A percentile compares a stretch with the other conserved stretches of the same genome.
These are phyloP conservation scores for Trichopria drosophilae DNA, from an alignment of 2,888 invertebrate genomes.

Conservation along the genomic window DNA sequence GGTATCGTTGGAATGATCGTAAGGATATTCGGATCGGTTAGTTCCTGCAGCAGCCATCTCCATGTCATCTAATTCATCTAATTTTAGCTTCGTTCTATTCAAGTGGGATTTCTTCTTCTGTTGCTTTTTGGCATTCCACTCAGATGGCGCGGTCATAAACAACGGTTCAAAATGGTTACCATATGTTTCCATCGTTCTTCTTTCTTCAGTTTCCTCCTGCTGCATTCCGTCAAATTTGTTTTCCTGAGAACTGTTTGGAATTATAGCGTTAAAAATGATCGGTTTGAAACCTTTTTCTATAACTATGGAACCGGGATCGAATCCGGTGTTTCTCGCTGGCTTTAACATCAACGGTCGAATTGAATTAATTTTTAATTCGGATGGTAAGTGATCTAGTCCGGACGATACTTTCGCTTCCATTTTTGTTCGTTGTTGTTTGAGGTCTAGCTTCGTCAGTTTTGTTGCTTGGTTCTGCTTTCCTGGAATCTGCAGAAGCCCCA, in stretches of 20 bases:
- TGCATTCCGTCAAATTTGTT: constrained; percentile 5
- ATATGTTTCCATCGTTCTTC: constrained; percentile 42
- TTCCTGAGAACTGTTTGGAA: constrained; percentile 39
- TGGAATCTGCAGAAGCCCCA: constrained; percentile 33
- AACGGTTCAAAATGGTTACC: constrained; percentile 71
- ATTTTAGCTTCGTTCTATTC: constrained; percentile 20
- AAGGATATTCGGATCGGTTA: constrained; percentile 61
- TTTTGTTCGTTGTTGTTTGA: constrained; percentile 35
- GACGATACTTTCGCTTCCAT: constrained; percentile 28
- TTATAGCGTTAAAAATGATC: constrained; percentile 60
- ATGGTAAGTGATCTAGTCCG: constrained; percentile 5
- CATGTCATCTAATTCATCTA: constrained; percentile 62
- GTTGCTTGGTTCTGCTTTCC: constrained; percentile 26
- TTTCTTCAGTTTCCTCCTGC: not conserved
- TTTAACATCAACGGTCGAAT: constrained; percentile 31
- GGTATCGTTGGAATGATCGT: constrained; percentile 60
- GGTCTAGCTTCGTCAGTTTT: constrained; percentile 42
- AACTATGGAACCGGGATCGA: constrained; percentile 78
- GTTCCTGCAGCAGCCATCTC: constrained; percentile 69
- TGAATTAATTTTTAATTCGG: not conserved
- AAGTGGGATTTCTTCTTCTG: constrained; percentile 35
- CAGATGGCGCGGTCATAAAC: constrained; percentile 78
- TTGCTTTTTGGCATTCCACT: constrained; percentile 58
- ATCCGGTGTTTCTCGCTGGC: constrained; percentile 72
- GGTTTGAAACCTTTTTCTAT: constrained; percentile 85